These are phyloP conservation scores for Eulemur rufifrons DNA, from an alignment of 2,113 vertebrate species.

Conservation along the genomic window DNA sequence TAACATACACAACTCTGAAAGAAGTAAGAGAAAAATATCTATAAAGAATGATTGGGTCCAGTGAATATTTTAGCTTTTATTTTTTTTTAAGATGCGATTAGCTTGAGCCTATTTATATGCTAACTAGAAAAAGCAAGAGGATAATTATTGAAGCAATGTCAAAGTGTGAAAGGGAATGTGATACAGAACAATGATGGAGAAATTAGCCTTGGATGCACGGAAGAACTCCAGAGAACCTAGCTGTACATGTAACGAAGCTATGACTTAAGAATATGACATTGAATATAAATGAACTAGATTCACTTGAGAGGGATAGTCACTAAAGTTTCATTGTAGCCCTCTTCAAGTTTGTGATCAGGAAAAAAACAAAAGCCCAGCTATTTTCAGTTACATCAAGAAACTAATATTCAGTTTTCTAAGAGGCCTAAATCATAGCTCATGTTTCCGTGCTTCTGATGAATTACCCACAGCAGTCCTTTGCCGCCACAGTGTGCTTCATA, in stretches of 20 bases:
- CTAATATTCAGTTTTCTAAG: not conserved
- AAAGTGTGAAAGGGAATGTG: not conserved
- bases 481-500: not conserved
- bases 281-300: not conserved
- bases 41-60: not conserved
- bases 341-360: not conserved
- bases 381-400: not conserved
- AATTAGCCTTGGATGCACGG: not conserved
- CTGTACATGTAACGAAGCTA: not conserved
- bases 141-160: constrained; percentile 48
- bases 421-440: not conserved
- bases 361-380: constrained; percentile 10
- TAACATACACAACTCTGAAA: not conserved
- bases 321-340: not conserved
- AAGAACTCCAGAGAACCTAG: not conserved
- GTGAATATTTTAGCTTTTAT: not conserved
- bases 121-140: not conserved
- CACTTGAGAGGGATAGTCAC: not conserved
- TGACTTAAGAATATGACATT: not conserved
- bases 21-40: not conserved
- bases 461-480: not conserved
- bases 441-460: constrained; percentile 9
- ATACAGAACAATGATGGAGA: not conserved
- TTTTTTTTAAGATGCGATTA: not conserved
- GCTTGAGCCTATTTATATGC: not conserved